phyloP scores from a whole-genome alignment of 2,113 vertebrate genomes.

The Beaufortia kweichowensis region DNA sequence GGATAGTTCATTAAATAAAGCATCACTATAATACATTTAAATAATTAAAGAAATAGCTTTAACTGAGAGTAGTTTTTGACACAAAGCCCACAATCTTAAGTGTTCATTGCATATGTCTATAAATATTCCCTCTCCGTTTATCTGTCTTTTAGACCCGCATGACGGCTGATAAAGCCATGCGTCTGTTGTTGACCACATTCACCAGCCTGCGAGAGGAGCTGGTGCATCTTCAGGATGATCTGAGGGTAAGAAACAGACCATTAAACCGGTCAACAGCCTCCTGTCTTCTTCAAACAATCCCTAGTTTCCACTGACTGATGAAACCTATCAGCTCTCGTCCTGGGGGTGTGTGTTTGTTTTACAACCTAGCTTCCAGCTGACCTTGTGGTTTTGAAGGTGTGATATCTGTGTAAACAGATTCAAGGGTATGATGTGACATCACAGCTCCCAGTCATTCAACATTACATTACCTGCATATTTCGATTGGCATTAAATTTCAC shows the following conservation, averaged over 20 bases:
- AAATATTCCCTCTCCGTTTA: background rate
- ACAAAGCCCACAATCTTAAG: background rate
- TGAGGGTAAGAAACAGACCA: slow-evolving; percentile 75
- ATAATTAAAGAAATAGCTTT: too few relatives aligned
- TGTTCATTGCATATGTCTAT: background rate
- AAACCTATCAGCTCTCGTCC: background rate
- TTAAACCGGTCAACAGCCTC: background rate
- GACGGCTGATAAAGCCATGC: slow-evolving; percentile 89
- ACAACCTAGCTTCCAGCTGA: background rate
- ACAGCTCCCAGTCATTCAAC: background rate
- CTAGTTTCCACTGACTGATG: background rate
- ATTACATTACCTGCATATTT: background rate
- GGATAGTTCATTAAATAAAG: too few relatives aligned
- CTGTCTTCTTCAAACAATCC: background rate
- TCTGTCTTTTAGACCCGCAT: slow-evolving; percentile 78
- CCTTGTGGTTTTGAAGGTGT: slow-evolving; percentile 18
- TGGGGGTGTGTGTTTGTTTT: background rate
- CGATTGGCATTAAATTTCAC: background rate
- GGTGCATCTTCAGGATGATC: slow-evolving; percentile 86
- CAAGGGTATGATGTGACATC: slow-evolving; percentile 4
- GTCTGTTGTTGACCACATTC: slow-evolving; percentile 90
- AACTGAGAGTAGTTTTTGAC: background rate
- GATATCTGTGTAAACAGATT: background rate
- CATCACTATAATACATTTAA: too few relatives aligned
- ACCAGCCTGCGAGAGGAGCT: slow-evolving; percentile 89